Evolutionary conservation across 1,140 invertebrate species (phyloP).

Genomic region (Amyelois transitella): DNA sequence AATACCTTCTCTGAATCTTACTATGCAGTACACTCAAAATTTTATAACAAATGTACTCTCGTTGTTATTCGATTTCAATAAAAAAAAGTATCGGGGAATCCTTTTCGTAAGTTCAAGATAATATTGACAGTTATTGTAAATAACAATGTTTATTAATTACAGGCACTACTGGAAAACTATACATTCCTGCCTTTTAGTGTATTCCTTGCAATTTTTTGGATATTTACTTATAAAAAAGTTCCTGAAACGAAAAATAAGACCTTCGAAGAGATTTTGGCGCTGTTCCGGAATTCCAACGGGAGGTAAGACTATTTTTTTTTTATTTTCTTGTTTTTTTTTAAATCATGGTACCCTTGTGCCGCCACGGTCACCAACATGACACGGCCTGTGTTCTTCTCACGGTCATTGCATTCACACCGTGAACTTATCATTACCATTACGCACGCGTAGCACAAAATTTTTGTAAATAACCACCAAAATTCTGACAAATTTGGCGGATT

Average conservation of each 20-base stretch:
- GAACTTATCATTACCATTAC: conserved; percentile 33
- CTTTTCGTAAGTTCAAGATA: too few species aligned
- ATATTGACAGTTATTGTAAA: too few species aligned
- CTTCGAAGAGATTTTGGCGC: conserved; percentile 95
- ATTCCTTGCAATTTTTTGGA: conserved; percentile 96
- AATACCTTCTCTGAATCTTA: too few species aligned
- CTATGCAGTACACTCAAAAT: too few species aligned
- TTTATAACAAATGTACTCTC: too few species aligned
- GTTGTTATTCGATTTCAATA: too few species aligned
- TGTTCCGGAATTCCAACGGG: conserved; percentile 91
- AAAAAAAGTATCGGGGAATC: too few species aligned
- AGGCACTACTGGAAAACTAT: conserved; percentile 94
- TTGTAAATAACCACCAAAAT: conserved; percentile 1
- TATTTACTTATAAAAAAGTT: conserved; percentile 98
- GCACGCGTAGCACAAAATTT: conserved; percentile 41
- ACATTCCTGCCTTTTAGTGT: conserved; percentile 98
- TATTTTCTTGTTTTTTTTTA: neutral
- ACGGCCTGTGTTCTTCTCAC: conserved; percentile 5
- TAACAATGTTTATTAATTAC: conserved; percentile 57
- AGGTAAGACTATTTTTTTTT: conserved; percentile 78
- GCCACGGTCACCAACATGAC: neutral
- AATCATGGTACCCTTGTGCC: conserved; percentile 16
- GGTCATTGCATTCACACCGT: conserved; percentile 10
- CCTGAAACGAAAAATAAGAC: conserved; percentile 99
- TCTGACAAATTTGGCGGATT: neutral